Evolutionary conservation across 2,888 invertebrate genomes (phyloP), one percentile per base, ranked within the genome.

Genomic region (Scaptomyza reducta): DNA sequence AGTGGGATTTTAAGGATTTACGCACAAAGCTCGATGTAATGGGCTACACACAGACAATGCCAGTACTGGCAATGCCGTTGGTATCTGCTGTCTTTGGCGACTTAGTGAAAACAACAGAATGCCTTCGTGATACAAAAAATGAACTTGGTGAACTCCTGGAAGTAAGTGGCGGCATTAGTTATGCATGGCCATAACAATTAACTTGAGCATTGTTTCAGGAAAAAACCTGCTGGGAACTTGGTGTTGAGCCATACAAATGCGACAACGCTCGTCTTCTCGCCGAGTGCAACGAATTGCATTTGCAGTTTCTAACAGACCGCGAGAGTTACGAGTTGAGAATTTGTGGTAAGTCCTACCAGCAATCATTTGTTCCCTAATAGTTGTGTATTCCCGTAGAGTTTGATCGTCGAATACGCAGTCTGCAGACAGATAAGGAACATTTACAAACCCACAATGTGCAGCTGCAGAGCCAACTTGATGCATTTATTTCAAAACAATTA

Each of bases 51-150:
- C 95, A 97, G 87, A 92, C 94, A 1, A 92, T 98, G 70, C 95
- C 95, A 0, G 91, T 95, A 13, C 96, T 97, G 70, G 95, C 95
- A 45, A 93, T 97, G 41, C 95, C 96, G 38, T 92, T 98, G 71
- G 96, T 97, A 74, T 95, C 96, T 91, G 94, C 94, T 88, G 91
- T 98, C 63, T 92, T 97, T 56, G 94, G 95, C 45, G 98, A 98
- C 92, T 93, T 98, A 63, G 93, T 97, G 67, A 95, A 96, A 90
- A 97, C 97, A 9, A 97, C 97, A n/a, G 95, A 96, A 77, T 97
- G 95, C 88, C 93, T 97, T 57, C 95, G 96, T 88, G 95, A 97
- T 92, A 95, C 96, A 72, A 97, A 97, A 93, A 93, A 94, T 67
- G 92, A 96, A 78, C 94, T 96, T 6, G 94, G 95, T 89, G 94